Conservation (phyloP, 2,113 vertebrate genomes). For the Tapirus terrestris region DNA sequence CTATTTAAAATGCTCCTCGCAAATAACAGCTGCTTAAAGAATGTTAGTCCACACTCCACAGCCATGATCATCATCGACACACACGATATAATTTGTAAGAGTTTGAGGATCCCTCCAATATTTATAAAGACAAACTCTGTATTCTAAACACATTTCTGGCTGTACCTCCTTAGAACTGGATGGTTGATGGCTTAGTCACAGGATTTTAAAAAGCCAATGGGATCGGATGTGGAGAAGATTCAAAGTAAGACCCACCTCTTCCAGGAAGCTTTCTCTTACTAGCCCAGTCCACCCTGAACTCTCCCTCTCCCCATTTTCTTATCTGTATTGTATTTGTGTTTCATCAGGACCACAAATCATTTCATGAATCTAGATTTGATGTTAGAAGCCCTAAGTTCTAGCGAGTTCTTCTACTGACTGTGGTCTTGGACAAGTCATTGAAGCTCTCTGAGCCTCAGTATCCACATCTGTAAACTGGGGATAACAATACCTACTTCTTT, state of each 20-base stretch:
- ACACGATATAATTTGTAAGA: not conserved
- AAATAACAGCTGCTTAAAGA: too few relatives aligned
- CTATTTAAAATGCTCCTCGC: not conserved
- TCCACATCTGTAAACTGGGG: not conserved
- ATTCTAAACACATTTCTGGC: not conserved
- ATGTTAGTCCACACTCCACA: not conserved
- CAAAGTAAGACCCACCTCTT: not conserved
- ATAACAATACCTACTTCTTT: not conserved
- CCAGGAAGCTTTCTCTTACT: not conserved
- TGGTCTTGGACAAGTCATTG: not conserved
- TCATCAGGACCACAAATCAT: not conserved
- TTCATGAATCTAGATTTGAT: not conserved
- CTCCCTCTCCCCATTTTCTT: not conserved
- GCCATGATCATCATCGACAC: rapidly evolving
- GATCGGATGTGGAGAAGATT: too few relatives aligned
- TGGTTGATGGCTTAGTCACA: not conserved
- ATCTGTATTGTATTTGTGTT: not conserved
- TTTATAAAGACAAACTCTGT: not conserved
- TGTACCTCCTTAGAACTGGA: not conserved
- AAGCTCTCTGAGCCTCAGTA: not conserved
- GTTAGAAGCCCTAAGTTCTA: not conserved
- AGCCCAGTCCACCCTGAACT: not conserved
- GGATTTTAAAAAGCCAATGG: not conserved
- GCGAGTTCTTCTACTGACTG: not conserved
- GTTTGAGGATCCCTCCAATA: not conserved